phyloP scores from a whole-genome alignment of 2,113 vertebrate species.

The Peromyscus leucopus region DNA sequence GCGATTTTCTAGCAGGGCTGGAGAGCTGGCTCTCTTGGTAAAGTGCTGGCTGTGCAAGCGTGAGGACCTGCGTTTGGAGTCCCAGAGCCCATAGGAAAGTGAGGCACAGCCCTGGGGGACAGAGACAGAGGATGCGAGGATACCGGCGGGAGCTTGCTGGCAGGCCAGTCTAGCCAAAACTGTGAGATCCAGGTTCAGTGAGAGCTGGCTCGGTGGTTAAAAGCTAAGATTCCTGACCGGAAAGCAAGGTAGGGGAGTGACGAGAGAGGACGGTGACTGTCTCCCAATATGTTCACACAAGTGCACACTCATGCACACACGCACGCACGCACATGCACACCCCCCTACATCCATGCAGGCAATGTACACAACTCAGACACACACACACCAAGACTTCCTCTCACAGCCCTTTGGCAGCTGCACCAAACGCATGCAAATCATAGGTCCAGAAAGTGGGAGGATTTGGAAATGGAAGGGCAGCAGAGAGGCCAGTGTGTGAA shows the following conservation, averaged over 20 bases:
- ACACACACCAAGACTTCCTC: background rate
- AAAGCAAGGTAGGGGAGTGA: background rate
- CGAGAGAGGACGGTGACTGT: background rate
- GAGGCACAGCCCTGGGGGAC: background rate
- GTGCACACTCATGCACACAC: background rate
- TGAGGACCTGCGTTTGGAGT: background rate
- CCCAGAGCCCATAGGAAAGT: background rate
- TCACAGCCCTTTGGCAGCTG: background rate
- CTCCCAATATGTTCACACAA: background rate
- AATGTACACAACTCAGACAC: background rate
- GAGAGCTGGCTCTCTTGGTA: too few relatives aligned
- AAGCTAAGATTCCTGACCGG: background rate
- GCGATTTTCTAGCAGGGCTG: background rate
- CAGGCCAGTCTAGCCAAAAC: background rate
- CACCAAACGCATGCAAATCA: fast-evolving
- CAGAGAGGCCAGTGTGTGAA: background rate
- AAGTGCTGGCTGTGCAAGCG: background rate
- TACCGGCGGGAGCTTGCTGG: background rate
- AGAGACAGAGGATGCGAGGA: background rate
- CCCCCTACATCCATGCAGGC: background rate
- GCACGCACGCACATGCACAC: fast-evolving
- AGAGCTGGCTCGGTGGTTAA: background rate
- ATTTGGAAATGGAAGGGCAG: background rate
- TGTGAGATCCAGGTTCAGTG: background rate
- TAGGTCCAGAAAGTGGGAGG: background rate